phyloP scores from a whole-genome alignment of 2,888 invertebrate species.

The Orthosia cruda region DNA sequence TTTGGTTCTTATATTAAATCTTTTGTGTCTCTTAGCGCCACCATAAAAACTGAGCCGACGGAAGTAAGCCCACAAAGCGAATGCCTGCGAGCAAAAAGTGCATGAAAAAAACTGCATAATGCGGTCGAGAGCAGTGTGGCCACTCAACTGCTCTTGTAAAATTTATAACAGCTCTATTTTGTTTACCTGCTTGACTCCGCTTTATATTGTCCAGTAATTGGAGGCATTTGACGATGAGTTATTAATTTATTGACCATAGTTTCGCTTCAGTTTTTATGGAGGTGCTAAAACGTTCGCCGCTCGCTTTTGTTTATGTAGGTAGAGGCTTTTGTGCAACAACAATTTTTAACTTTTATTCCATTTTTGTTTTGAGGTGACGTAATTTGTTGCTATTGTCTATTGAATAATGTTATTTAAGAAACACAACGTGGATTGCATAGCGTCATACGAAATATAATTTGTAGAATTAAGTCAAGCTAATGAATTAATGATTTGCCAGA shows the following conservation, averaged over 20 bases:
- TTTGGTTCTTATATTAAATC: constrained; percentile 71
- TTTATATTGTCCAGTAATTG: constrained; percentile 90
- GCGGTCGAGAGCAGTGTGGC: constrained; percentile 85
- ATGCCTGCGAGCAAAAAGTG: constrained; percentile 88
- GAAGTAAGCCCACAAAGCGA: constrained; percentile 90
- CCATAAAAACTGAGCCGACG: constrained; percentile 87
- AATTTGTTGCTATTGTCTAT: constrained; percentile 48
- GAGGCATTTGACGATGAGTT: constrained; percentile 90
- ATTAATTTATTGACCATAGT: constrained; percentile 91
- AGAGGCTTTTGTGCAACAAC: constrained; percentile 55
- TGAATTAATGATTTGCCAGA: not conserved
- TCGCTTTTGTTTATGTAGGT: constrained; percentile 76
- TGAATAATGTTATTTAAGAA: constrained; percentile 14
- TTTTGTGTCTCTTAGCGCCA: constrained; percentile 90
- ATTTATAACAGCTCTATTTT: constrained; percentile 92
- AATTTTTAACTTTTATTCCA: constrained; percentile 56
- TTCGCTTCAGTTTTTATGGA: constrained; percentile 88
- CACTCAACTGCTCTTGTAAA: constrained; percentile 88
- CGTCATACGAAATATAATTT: not conserved
- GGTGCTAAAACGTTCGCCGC: constrained; percentile 88
- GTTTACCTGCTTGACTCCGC: constrained; percentile 90
- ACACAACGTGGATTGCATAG: not conserved
- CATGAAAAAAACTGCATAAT: constrained; percentile 89
- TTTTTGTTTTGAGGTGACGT: constrained; percentile 58
- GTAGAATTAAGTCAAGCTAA: not conserved